These are phyloP conservation scores for Narcine bancroftii DNA, from an alignment of 2,113 vertebrate genomes.

Conservation along the genomic window DNA sequence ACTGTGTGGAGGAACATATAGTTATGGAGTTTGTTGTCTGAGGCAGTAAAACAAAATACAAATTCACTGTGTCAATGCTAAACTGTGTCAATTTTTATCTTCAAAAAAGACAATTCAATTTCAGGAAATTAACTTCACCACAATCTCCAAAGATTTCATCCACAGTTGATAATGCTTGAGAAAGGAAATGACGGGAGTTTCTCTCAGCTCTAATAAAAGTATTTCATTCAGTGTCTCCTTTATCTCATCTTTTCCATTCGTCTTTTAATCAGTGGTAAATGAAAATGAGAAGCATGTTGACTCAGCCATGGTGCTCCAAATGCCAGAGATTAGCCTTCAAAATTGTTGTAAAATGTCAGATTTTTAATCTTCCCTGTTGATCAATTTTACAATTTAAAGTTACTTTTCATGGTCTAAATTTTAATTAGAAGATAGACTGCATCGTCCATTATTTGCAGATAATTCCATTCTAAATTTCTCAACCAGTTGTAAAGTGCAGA, in stretches of 20 bases:
- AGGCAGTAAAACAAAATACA: neutral
- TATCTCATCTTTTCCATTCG: slow-evolving; percentile 30
- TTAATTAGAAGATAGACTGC: neutral
- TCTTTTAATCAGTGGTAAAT: neutral
- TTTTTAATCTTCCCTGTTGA: neutral
- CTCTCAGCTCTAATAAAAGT: slow-evolving; percentile 26
- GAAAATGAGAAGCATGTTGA: slow-evolving; percentile 7
- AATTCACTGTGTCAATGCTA: neutral
- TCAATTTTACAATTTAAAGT: neutral
- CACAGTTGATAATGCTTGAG: slow-evolving; percentile 3
- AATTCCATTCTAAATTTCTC: neutral
- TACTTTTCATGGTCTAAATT: neutral
- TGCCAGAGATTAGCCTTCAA: neutral
- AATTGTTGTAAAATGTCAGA: neutral
- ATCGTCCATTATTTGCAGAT: neutral
- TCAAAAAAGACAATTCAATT: neutral
- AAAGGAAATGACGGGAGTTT: slow-evolving; percentile 28
- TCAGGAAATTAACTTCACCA: neutral
- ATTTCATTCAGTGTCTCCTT: slow-evolving; percentile 27
- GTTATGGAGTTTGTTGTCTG: neutral
- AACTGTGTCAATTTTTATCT: neutral
- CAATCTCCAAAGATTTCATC: slow-evolving; percentile 1
- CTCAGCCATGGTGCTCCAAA: neutral
- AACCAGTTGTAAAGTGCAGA: neutral
- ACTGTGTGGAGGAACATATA: neutral